Percentiles rank a stretch among this genome's conserved stretches.
phyloP scores from a whole-genome alignment of 2,113 vertebrate genomes.

The Heliornis fulica region DNA sequence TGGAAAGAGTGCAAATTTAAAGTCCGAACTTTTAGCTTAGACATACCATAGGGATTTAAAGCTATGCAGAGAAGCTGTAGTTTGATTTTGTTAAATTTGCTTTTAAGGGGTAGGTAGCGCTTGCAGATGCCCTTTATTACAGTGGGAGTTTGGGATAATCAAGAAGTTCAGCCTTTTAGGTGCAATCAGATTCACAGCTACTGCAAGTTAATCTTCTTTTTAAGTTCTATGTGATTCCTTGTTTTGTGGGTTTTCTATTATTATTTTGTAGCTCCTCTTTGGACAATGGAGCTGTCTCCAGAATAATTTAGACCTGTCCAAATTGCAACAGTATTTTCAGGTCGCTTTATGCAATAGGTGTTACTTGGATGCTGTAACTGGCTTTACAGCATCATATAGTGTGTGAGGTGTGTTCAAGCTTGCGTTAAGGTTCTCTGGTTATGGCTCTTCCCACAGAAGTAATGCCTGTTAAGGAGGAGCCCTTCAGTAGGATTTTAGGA shows the following conservation, averaged over 20 bases:
- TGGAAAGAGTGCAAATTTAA: neutral
- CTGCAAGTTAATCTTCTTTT: neutral
- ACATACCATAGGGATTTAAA: too few relatives aligned
- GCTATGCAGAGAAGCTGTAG: neutral
- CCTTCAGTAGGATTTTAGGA: neutral
- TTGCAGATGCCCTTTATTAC: neutral
- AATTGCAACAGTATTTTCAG: neutral
- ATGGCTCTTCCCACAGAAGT: neutral
- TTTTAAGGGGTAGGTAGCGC: neutral
- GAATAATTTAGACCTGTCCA: neutral
- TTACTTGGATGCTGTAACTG: neutral
- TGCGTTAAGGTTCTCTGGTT: neutral
- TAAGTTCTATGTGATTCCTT: neutral
- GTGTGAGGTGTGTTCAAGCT: neutral
- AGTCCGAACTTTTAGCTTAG: neutral
- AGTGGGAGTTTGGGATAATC: neutral
- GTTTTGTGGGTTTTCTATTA: fast-evolving
- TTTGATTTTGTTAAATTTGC: neutral
- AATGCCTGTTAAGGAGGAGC: neutral
- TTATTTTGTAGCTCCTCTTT: neutral
- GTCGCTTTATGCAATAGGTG: neutral
- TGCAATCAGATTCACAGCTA: neutral
- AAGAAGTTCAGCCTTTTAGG: neutral
- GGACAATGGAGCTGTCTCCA: neutral
- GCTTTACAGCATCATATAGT: neutral